These are phyloP conservation scores for Drosophila melanica DNA, from an alignment of 1,140 invertebrate genomes.

Conservation along the genomic window DNA sequence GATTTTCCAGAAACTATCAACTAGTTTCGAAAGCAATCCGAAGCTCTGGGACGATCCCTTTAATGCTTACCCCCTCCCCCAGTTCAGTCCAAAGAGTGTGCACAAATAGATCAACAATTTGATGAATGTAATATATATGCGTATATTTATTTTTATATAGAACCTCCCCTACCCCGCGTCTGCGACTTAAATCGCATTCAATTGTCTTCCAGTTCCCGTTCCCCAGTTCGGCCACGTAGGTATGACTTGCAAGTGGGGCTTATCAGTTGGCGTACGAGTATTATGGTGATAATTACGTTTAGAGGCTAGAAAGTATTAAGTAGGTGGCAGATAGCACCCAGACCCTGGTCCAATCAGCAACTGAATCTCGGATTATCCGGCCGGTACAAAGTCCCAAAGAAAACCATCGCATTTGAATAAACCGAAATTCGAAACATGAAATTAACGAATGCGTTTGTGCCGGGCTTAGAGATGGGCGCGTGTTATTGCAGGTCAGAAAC, in stretches of 20 bases:
- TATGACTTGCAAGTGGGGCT: conserved; percentile 22
- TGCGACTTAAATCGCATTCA: conserved; percentile 21
- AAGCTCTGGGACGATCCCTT: no score
- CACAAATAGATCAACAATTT: no score
- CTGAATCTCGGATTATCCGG: conserved; percentile 13
- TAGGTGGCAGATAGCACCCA: neutral
- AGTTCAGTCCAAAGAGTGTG: no score
- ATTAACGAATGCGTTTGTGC: neutral
- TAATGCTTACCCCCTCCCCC: no score
- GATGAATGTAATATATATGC: neutral
- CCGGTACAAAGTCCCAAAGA: conserved; percentile 1
- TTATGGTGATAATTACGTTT: conserved; percentile 13
- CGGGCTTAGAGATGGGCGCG: no score
- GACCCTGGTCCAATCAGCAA: conserved; percentile 17
- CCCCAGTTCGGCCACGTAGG: conserved; percentile 25
- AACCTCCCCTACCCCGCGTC: conserved; percentile 2
- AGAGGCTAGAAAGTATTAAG: conserved; percentile 12
- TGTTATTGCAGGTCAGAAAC: no score
- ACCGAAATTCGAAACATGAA: neutral
- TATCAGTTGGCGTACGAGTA: neutral
- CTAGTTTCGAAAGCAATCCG: no score
- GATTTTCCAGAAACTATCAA: no score
- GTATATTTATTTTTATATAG: neutral
- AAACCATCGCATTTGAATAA: no score
- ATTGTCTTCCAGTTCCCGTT: conserved; percentile 25